Evolutionary conservation across 2,113 vertebrate species (phyloP), one percentile per base, ranked within the genome.

Genomic region (Sialia sialis): DNA sequence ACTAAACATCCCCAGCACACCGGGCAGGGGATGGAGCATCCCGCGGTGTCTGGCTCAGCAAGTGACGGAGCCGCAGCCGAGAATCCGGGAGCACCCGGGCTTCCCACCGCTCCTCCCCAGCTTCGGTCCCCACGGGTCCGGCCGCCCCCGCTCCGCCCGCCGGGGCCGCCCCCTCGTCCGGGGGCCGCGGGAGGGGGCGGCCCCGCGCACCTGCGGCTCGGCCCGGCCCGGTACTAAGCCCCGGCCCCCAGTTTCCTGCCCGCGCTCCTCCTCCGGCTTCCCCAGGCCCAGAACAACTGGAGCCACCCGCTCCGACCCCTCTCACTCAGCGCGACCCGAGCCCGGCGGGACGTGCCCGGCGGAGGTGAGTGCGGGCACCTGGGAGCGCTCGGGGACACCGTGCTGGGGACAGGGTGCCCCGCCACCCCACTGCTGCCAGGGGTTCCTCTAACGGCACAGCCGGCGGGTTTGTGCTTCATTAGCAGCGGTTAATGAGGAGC

Each of bases 211-310:
- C 93, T 93, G 80, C 29, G 17, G 60, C 22, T 16, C 56, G 26
- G 32, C 21, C 46, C 68, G 80, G 54, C 62, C 44, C 63, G 63
- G 63, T 67, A 29, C 84, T n/a, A 38, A 91, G 82, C 58, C 86
- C 73, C 77, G 16, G 81, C 90, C 93, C 85, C 88, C 77, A 1
- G 17, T 81, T 95, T 95, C 89, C 73, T 90, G 78, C 89, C 80
- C 49, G 46, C 30, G 91, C 88, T 91, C 89, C 86, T 93, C 86
- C 91, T 74, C 81, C 80, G 83, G 51, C 43, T 59, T 78, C 79
- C 73, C 84, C 59, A 29, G 68, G 74, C 17, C 81, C 59, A 41
- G 46, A 21, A 64, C 6, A 59, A 78, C 3, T 41, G 26, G 12
- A 82, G 60, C 18, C 34, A 32, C 70, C 49, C 34, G 16, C 6